These are phyloP conservation scores for Eubasilissa regina DNA, from an alignment of 1,140 invertebrate species.

Conservation along the genomic window DNA sequence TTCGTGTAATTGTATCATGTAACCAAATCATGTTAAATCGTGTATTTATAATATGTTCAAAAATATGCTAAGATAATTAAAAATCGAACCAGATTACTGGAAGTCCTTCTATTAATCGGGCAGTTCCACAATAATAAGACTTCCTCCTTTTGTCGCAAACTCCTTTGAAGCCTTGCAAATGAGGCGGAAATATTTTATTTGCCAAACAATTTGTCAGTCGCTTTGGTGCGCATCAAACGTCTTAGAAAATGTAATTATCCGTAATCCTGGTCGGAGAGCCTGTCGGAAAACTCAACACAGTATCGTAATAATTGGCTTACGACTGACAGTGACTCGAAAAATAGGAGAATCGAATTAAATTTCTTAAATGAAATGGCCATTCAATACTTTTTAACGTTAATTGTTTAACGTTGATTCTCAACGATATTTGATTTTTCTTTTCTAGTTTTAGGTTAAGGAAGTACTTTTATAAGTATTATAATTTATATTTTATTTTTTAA, in stretches of 20 bases:
- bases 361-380: neutral
- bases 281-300: neutral
- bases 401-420: too few species aligned
- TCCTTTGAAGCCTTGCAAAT: constrained; percentile 22
- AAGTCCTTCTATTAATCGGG: too few species aligned
- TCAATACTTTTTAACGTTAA: neutral
- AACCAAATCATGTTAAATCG: neutral
- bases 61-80: neutral
- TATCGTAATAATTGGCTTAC: neutral
- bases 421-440: too few species aligned
- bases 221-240: constrained; percentile 9
- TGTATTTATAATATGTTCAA: neutral
- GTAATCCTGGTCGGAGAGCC: neutral
- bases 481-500: too few species aligned
- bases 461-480: too few species aligned
- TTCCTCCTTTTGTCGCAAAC: neutral
- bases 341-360: neutral
- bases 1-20: too few species aligned
- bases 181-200: constrained; percentile 31
- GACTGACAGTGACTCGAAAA: neutral
- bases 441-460: too few species aligned
- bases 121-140: too few species aligned
- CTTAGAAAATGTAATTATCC: constrained; percentile 16
- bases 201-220: constrained; percentile 21
- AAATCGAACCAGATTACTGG: too few species aligned